Percentiles rank a stretch among this genome's conserved stretches.
These are phyloP conservation scores for Bedellia somnulentella DNA, from an alignment of 2,888 invertebrate genomes.

Conservation along the genomic window DNA sequence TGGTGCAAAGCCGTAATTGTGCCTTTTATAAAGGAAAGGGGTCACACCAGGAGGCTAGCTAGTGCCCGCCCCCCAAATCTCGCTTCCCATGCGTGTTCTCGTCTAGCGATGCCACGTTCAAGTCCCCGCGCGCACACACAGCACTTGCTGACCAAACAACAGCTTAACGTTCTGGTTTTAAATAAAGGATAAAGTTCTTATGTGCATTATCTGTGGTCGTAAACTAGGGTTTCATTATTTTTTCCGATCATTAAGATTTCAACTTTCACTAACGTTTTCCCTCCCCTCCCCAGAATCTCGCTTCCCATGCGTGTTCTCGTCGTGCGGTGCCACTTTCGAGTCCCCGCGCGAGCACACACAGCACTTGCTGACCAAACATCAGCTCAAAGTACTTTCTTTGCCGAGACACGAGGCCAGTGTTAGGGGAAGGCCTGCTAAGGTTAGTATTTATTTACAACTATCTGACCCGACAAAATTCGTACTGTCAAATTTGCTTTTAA, in stretches of 20 bases:
- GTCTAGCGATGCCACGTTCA: slow-evolving; percentile 18
- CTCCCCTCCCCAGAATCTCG: slow-evolving; percentile 10
- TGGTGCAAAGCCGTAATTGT: too few relatives aligned
- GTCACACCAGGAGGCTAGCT: too few relatives aligned
- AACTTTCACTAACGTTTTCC: background rate
- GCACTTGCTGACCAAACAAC: slow-evolving; percentile 41
- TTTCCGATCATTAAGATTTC: too few relatives aligned
- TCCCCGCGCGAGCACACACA: slow-evolving; percentile 47
- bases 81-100: slow-evolving; percentile 41
- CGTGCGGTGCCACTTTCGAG: slow-evolving; percentile 32
- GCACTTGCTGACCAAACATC: slow-evolving; percentile 44
- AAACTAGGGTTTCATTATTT: background rate
- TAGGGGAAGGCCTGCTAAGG: slow-evolving; percentile 12
- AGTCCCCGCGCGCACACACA: slow-evolving; percentile 27
- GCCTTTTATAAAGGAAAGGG: too few relatives aligned
- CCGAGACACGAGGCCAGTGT: slow-evolving; percentile 1
- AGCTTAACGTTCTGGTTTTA: background rate
- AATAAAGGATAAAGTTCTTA: background rate
- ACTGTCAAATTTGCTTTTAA: too few relatives aligned
- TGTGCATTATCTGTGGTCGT: background rate
- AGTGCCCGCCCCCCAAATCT: slow-evolving; percentile 9
- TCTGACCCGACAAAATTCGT: too few relatives aligned
- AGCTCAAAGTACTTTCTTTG: slow-evolving; percentile 26
- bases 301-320: slow-evolving; percentile 42
- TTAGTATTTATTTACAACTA: slow-evolving; percentile 1